Evolutionary conservation across 2,113 vertebrate genomes (phyloP), one percentile per base, ranked within the genome.

Genomic region (Lutjanus erythropterus): DNA sequence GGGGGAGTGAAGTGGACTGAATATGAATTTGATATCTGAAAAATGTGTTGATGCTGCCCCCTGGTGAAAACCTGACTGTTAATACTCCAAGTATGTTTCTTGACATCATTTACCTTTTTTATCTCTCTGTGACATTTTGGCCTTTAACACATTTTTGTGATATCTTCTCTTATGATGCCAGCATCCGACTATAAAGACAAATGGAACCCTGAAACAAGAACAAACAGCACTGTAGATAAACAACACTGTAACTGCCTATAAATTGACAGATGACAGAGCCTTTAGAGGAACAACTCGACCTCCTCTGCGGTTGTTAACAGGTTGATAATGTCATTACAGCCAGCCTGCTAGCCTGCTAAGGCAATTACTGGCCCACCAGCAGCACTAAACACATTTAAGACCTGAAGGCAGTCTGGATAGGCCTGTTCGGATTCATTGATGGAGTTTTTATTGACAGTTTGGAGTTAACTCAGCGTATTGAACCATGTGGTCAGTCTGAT

Each of bases 361-460:
- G 68, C 77, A 89, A 91, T 94, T 90, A 91, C 66, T 12, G 58
- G 75, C 81, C 73, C 52, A 23, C 61, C 88, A 89, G 85, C 67
- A 80, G 84, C 90, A 81, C 88, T 91, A 91, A 93, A 91, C 79
- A 77, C 90, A 77, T 94, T 91, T 88, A 84, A 92, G 86, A 88
- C 68, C 67, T 37, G n/a, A 72, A 90, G 58, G 39, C 71, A 46
- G 85, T 62, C 81, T 75, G 70, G 73, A 72, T 83, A 49, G 59
- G 75, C 64, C 66, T 50, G 87, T 60, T 65, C 64, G 73, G 71
- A 75, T 80, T 91, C 76, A 92, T 94, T 89, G 90, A 92, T 92
- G 82, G 83, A 62, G 71, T 69, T 88, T 88, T 87, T 86, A 92
- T 92, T 90, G 92, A 91, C 85, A 81, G 88, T 56, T 86, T 79